A percentile compares a stretch with the other conserved stretches of the same genome.
phyloP scores from a whole-genome alignment of 2,113 vertebrate species.

The Sphyrna mokarran region DNA sequence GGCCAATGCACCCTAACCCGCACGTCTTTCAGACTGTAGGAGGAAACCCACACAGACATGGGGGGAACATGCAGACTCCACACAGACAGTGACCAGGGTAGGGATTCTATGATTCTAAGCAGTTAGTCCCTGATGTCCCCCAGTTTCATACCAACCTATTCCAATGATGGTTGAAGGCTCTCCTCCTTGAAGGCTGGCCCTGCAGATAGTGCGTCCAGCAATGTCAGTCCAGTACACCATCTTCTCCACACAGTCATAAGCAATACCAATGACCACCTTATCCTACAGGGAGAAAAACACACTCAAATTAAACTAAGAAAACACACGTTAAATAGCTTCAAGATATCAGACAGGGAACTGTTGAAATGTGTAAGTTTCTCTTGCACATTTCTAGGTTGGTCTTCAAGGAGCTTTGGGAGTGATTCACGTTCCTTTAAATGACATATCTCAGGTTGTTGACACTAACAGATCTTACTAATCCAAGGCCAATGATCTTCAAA shows the following conservation, averaged over 20 bases:
- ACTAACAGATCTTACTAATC: not conserved
- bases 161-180: slow-evolving; percentile 66
- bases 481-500: no score
- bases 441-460: not conserved
- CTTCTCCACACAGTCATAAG: slow-evolving; percentile 82
- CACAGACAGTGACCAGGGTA: no score
- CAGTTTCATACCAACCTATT: slow-evolving; percentile 58
- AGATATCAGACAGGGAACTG: not conserved
- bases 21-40: no score
- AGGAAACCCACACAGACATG: no score
- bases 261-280: slow-evolving; percentile 80
- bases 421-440: not conserved
- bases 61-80: no score
- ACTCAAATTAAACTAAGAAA: not conserved
- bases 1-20: no score
- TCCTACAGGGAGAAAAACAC: slow-evolving; percentile 52
- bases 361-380: not conserved
- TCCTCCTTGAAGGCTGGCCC: slow-evolving; percentile 72
- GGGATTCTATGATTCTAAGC: not conserved
- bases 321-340: not conserved
- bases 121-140: not conserved
- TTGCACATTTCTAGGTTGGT: not conserved
- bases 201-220: slow-evolving; percentile 76
- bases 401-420: not conserved
- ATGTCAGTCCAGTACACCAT: slow-evolving; percentile 93